phyloP scores from a whole-genome alignment of 1,140 invertebrate species.

The Ceratoteleas bidentatus region DNA sequence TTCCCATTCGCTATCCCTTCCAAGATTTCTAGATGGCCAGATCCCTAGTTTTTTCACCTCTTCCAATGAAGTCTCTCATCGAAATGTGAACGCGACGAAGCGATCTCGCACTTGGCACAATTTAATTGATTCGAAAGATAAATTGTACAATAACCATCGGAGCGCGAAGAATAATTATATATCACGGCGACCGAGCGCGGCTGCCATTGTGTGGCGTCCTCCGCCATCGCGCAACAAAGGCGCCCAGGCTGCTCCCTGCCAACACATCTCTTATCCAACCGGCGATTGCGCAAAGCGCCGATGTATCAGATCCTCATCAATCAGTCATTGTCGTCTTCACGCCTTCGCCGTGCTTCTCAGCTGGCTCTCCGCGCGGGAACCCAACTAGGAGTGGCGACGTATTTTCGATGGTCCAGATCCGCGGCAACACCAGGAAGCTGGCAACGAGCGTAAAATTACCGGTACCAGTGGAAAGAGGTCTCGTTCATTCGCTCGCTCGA shows the following conservation, averaged over 20 bases:
- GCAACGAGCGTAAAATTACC: slow-evolving; percentile 76
- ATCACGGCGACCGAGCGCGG: background rate
- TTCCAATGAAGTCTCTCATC: no score
- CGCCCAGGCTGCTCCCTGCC: slow-evolving; percentile 1
- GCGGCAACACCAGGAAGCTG: slow-evolving; percentile 75
- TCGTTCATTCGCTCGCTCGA: slow-evolving; percentile 71
- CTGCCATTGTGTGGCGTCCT: slow-evolving; percentile 17
- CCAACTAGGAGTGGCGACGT: slow-evolving; percentile 43
- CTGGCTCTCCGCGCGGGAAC: slow-evolving; percentile 1
- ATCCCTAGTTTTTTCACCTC: no score
- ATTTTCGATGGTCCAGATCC: slow-evolving; percentile 76
- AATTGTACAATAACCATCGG: slow-evolving; percentile 9
- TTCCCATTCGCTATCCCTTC: no score
- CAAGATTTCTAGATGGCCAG: no score
- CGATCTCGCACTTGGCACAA: slow-evolving; percentile 17
- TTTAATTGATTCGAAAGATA: slow-evolving; percentile 25
- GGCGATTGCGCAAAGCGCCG: slow-evolving; percentile 31
- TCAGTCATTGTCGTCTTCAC: slow-evolving; percentile 46
- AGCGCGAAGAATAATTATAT: slow-evolving; percentile 30
- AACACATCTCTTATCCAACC: slow-evolving; percentile 27
- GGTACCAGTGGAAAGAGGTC: slow-evolving; percentile 75
- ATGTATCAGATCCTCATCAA: slow-evolving; percentile 53
- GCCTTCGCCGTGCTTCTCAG: background rate
- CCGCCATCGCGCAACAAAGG: slow-evolving; percentile 23
- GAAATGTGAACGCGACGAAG: background rate